phyloP scores from a whole-genome alignment of 2,888 invertebrate species.

The Aplocera efformata region DNA sequence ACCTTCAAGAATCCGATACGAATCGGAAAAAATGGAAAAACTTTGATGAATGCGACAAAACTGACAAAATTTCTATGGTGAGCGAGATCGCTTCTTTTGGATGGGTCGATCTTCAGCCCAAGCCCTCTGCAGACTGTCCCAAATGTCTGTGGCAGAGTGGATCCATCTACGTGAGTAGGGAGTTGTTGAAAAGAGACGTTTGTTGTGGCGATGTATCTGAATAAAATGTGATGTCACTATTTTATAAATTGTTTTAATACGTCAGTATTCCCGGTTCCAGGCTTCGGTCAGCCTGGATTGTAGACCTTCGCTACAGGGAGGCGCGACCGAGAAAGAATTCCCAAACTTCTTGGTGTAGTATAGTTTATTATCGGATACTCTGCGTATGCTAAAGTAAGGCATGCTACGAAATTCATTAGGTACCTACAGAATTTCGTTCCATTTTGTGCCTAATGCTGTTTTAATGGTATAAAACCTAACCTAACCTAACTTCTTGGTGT shows the following conservation, averaged over 20 bases:
- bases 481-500: too few relatives aligned
- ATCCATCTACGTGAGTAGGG: constrained; percentile 59
- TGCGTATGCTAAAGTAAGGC: too few relatives aligned
- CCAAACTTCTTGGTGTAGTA: too few relatives aligned
- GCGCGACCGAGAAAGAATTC: too few relatives aligned
- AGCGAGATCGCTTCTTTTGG: constrained; percentile 32
- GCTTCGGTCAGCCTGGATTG: too few relatives aligned
- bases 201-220: constrained; percentile 28
- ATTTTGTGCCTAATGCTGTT: too few relatives aligned
- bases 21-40: constrained; percentile 64
- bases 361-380: too few relatives aligned
- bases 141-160: constrained; percentile 75
- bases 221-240: constrained; percentile 51
- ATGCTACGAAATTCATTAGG: too few relatives aligned
- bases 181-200: constrained; percentile 48
- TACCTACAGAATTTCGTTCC: too few relatives aligned
- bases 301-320: too few relatives aligned
- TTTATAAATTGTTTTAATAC: constrained; percentile 2
- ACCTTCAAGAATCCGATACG: constrained; percentile 44
- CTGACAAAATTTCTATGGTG: constrained; percentile 36
- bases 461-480: too few relatives aligned
- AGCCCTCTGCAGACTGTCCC: constrained; percentile 47
- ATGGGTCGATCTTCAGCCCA: constrained; percentile 52
- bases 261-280: too few relatives aligned
- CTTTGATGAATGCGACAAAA: constrained; percentile 42